Percentiles rank a stretch among this genome's conserved stretches.
Evolutionary conservation across 2,113 vertebrate genomes (phyloP).

Genomic region (Saguinus imperator): DNA sequence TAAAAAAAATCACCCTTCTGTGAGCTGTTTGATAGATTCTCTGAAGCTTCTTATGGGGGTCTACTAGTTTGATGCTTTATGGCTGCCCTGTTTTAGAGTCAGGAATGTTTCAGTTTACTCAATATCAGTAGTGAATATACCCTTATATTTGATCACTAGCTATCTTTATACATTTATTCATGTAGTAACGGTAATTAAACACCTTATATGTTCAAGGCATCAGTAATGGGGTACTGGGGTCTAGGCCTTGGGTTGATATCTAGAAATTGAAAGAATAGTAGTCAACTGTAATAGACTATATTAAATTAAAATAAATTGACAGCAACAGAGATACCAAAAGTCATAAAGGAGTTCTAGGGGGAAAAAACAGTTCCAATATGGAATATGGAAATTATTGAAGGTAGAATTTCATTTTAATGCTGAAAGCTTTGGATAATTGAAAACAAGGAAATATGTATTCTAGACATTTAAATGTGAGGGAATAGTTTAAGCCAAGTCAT

Average conservation of each 20-base stretch:
- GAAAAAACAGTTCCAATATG: background rate
- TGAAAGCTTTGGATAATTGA: constrained; percentile 4
- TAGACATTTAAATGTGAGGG: background rate
- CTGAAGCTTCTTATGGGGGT: background rate
- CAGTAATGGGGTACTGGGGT: too few relatives aligned
- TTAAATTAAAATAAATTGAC: background rate
- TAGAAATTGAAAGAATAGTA: background rate
- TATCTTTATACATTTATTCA: background rate
- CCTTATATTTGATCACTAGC: background rate
- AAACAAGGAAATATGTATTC: background rate
- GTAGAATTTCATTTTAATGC: background rate
- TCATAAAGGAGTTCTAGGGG: background rate
- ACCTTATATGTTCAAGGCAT: background rate
- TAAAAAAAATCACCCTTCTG: background rate
- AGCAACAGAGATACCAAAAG: background rate
- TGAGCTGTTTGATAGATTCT: background rate
- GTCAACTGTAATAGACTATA: background rate
- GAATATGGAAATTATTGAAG: background rate
- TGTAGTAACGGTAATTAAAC: background rate
- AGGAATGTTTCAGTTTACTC: background rate
- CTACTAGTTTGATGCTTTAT: background rate
- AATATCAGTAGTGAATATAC: background rate
- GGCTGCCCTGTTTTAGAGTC: background rate
- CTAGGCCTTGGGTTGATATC: background rate
- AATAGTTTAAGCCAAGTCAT: background rate